Conservation (phyloP, 2,113 vertebrate genomes). For the Vulpes lagopus region DNA sequence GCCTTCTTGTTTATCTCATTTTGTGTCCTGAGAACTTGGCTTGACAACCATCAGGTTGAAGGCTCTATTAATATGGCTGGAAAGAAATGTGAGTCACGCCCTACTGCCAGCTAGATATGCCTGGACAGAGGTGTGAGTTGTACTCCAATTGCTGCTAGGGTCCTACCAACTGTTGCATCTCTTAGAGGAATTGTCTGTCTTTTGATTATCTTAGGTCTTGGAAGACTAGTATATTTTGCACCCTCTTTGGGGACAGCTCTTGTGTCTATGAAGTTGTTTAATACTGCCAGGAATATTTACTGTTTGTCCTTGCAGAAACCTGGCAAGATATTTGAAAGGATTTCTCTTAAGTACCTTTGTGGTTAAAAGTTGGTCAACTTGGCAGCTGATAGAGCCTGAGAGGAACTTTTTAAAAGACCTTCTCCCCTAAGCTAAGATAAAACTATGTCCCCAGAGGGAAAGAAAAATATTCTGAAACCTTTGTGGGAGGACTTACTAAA, state of each 20-base stretch:
- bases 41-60: not conserved
- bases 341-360: not conserved
- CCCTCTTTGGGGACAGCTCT: not conserved
- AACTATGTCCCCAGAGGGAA: not conserved
- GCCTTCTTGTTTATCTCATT: not conserved
- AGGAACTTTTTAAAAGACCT: not conserved
- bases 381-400: not conserved
- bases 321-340: not conserved
- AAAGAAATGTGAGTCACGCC: not conserved
- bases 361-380: not conserved
- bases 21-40: not conserved
- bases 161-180: not conserved
- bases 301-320: not conserved
- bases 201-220: not conserved
- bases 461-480: not conserved
- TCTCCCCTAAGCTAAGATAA: not conserved
- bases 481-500: slow-evolving; percentile 1
- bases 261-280: not conserved
- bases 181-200: not conserved
- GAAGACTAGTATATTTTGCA: not conserved
- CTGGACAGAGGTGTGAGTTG: not conserved
- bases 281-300: not conserved
- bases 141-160: not conserved
- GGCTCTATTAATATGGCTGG: not conserved
- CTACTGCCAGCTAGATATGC: not conserved